Evolutionary conservation across 2,113 vertebrate genomes (phyloP).

Genomic region (Neofelis nebulosa): DNA sequence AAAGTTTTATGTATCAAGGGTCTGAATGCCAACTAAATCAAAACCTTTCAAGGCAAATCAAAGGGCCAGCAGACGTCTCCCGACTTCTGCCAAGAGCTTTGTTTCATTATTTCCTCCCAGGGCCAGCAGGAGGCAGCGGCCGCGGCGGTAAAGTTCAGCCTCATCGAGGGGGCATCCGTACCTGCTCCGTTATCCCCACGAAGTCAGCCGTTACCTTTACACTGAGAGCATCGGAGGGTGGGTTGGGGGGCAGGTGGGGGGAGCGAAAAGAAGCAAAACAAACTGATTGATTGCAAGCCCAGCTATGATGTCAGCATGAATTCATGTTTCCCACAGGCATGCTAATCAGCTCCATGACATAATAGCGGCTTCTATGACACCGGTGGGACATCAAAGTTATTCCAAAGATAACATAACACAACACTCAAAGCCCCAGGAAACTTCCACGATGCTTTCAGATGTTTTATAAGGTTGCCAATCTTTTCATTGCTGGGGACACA

Average conservation of each 20-base stretch:
- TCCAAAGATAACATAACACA: conserved; percentile 95
- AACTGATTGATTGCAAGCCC: conserved; percentile 83
- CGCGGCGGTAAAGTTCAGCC: conserved; percentile 46
- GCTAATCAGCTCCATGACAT: conserved; percentile 90
- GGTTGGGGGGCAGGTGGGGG: neutral
- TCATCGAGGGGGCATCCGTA: conserved; percentile 26
- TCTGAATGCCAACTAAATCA: conserved; percentile 82
- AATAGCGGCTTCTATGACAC: conserved; percentile 88
- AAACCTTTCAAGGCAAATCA: conserved; percentile 79
- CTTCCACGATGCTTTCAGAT: conserved; percentile 92
- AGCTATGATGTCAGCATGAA: conserved; percentile 86
- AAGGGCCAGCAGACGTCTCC: conserved; percentile 53
- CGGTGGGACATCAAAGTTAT: conserved; percentile 88
- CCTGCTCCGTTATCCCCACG: conserved; percentile 41
- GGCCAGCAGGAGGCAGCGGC: conserved; percentile 26
- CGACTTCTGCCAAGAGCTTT: conserved; percentile 61
- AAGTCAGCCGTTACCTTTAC: conserved; percentile 72
- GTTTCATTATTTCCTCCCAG: conserved; percentile 63
- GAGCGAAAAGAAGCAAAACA: conserved; percentile 68
- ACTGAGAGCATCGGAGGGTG: neutral
- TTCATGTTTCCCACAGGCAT: conserved; percentile 87
- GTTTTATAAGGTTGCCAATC: conserved; percentile 92
- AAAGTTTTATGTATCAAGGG: conserved; percentile 82
- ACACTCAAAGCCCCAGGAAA: conserved; percentile 90
- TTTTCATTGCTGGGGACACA: conserved; percentile 85